A percentile compares a stretch with the other conserved stretches of the same genome.
These are phyloP conservation scores for Rhadinocentrus ornatus DNA, from an alignment of 2,797 vertebrate species.

Conservation along the genomic window DNA sequence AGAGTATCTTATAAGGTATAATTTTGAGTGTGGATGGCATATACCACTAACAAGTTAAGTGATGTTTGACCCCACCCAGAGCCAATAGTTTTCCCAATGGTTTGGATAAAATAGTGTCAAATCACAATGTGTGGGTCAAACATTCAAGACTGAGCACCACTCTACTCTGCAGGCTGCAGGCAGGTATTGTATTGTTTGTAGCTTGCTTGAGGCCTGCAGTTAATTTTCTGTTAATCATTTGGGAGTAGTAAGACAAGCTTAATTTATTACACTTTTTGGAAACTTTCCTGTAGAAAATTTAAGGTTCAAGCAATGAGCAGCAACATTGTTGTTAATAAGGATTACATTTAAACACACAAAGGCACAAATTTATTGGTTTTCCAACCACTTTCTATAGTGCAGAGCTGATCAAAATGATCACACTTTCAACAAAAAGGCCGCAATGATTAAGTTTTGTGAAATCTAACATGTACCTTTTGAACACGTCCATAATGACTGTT, in stretches of 20 bases:
- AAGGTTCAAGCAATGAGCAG: neutral
- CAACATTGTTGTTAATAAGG: neutral
- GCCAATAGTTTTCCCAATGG: neutral
- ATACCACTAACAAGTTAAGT: neutral
- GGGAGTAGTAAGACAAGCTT: neutral
- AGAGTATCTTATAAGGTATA: neutral
- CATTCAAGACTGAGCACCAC: neutral
- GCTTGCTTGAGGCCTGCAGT: conserved; percentile 1
- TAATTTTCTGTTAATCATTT: conserved; percentile 7
- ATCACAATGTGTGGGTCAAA: neutral
- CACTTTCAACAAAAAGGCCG: neutral
- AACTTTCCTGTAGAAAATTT: conserved; percentile 7
- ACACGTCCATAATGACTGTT: conserved; percentile 2
- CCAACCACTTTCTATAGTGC: neutral
- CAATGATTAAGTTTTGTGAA: neutral
- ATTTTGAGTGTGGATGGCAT: neutral
- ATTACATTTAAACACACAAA: neutral
- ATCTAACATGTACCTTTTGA: neutral
- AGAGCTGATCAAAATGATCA: neutral
- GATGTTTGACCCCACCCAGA: conserved; percentile 1
- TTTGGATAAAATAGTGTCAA: neutral
- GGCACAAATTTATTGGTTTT: neutral
- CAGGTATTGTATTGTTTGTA: conserved; percentile 1
- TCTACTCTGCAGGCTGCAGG: neutral
- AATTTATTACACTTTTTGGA: conserved; percentile 4